Conservation (phyloP, 1,140 invertebrate species). For the Drosophila sucinea region DNA sequence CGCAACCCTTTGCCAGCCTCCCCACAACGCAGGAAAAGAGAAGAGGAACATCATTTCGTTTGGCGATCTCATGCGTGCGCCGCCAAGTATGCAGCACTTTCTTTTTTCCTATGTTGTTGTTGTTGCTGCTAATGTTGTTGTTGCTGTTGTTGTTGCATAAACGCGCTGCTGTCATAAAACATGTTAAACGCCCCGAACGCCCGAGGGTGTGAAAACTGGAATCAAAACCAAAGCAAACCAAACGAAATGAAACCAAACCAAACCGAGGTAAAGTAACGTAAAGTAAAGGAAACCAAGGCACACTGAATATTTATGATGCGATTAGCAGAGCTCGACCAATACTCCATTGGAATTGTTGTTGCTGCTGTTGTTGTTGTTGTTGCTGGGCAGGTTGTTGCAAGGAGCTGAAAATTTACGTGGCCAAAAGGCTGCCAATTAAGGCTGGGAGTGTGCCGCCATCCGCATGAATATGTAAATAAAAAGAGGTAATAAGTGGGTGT, state of each 20-base stretch:
- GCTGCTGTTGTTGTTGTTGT: constrained; percentile 4
- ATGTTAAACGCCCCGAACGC: constrained; percentile 74
- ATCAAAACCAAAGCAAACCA: constrained; percentile 52
- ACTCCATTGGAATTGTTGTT: constrained; percentile 21
- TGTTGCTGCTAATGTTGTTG: not conserved
- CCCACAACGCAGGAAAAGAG: not conserved
- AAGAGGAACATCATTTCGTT: too few relatives aligned
- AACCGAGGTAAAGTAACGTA: constrained; percentile 23
- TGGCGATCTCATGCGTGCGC: constrained; percentile 55
- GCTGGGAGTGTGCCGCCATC: constrained; percentile 55
- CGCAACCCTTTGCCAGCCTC: constrained; percentile 31
- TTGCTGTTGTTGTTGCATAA: constrained; percentile 11
- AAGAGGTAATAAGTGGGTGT: constrained; percentile 82
- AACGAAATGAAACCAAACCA: constrained; percentile 27
- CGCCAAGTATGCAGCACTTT: constrained; percentile 70
- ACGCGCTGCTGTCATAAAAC: constrained; percentile 60
- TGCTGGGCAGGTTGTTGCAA: constrained; percentile 69
- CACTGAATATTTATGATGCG: constrained; percentile 80
- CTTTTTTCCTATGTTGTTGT: constrained; percentile 14
- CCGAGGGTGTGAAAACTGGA: constrained; percentile 76
- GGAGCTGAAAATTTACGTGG: constrained; percentile 62
- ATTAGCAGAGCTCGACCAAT: constrained; percentile 62
- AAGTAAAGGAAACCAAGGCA: constrained; percentile 44
- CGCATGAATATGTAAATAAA: constrained; percentile 82
- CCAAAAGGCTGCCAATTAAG: constrained; percentile 76